These are phyloP conservation scores for Caenorhabditis auriculariae DNA, from an alignment of 2,888 invertebrate species.

Conservation along the genomic window DNA sequence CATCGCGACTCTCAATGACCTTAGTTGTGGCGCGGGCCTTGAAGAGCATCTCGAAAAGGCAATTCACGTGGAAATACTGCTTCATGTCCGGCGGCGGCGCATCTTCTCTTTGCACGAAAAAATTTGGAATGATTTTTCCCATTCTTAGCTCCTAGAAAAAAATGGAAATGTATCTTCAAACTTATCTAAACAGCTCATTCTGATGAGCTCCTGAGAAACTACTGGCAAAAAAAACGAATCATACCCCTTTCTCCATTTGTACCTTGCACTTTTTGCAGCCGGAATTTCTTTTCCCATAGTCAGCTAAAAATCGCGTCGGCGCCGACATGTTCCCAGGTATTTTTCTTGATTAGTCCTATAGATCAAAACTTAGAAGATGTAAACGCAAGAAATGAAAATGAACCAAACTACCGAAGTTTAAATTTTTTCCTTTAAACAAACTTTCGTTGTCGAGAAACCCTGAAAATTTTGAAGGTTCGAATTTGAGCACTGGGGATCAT, in stretches of 20 bases:
- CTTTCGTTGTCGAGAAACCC: too few species aligned
- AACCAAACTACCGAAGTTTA: too few species aligned
- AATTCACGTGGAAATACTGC: slow-evolving; percentile 66
- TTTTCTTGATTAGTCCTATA: too few species aligned
- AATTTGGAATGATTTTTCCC: slow-evolving; percentile 78
- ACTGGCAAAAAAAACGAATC: background rate
- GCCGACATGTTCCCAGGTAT: too few species aligned
- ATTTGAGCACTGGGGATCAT: too few species aligned
- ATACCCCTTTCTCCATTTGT: slow-evolving; percentile 43
- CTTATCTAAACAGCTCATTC: background rate
- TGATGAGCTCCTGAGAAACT: background rate
- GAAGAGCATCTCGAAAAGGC: slow-evolving; percentile 78
- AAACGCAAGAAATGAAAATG: too few species aligned
- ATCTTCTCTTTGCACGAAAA: slow-evolving; percentile 71
- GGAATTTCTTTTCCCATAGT: slow-evolving; percentile 80
- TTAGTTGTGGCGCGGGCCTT: slow-evolving; percentile 81
- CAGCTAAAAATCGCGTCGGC: slow-evolving; percentile 70
- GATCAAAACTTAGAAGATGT: background rate
- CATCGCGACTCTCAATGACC: slow-evolving; percentile 77
- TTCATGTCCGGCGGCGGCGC: slow-evolving; percentile 75
- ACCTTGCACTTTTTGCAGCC: slow-evolving; percentile 84
- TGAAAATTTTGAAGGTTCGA: too few species aligned
- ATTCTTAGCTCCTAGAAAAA: slow-evolving; percentile 67
- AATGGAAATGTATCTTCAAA: background rate
- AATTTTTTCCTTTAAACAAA: too few species aligned